phyloP scores from a whole-genome alignment of 2,888 invertebrate genomes.

The Oxycera nigricornis region DNA sequence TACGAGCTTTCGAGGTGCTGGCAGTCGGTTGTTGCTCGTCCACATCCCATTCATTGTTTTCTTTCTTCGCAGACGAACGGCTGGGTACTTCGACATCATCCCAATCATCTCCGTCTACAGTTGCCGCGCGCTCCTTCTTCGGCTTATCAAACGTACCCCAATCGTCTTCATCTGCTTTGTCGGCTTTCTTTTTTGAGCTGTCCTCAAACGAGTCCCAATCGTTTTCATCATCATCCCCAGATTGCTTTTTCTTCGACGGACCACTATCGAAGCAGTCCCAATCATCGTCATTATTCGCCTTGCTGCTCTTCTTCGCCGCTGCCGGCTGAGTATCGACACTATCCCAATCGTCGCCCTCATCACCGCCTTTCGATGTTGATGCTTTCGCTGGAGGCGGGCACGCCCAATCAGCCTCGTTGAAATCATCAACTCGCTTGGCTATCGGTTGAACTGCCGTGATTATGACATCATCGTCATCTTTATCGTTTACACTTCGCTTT shows the following conservation, averaged over 20 bases:
- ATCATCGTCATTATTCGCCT: not conserved
- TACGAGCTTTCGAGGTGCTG: conserved; percentile 50
- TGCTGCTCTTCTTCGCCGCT: conserved; percentile 32
- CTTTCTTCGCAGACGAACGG: conserved; percentile 51
- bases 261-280: not conserved
- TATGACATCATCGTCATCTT: conserved; percentile 53
- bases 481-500: conserved; percentile 48
- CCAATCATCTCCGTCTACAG: not conserved
- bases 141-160: conserved; percentile 12
- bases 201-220: conserved; percentile 54
- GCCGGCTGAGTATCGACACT: conserved; percentile 28
- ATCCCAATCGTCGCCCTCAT: conserved; percentile 44
- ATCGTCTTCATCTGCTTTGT: conserved; percentile 48
- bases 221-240: conserved; percentile 51
- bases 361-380: conserved; percentile 37
- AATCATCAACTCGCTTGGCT: conserved; percentile 28
- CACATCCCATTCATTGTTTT: conserved; percentile 60
- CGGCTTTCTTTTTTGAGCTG: conserved; percentile 36
- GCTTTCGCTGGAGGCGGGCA: conserved; percentile 3
- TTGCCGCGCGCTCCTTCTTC: not conserved
- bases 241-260: conserved; percentile 10
- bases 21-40: conserved; percentile 47
- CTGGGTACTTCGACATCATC: not conserved
- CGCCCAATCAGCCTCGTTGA: conserved; percentile 35
- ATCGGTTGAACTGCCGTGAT: conserved; percentile 51